Base-by-base conservation (phyloP, 1,140 invertebrate species). In the Aleiodes sp. region DNA sequence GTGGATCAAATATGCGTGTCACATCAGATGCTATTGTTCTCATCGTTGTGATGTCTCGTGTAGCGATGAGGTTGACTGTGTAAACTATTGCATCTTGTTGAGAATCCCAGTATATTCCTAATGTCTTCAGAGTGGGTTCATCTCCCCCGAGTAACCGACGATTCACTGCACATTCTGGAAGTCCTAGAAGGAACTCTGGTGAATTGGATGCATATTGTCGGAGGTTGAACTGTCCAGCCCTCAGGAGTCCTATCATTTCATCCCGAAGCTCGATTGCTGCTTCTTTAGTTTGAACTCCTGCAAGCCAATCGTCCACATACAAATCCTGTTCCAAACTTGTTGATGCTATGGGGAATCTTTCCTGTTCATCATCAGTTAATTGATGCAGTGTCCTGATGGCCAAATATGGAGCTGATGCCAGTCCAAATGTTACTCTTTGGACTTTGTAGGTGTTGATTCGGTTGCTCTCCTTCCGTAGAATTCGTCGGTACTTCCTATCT, bases 401-500 rank as follows among this genome's bases (percentile, higher is more conserved):
- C 14, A 65, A 26, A 19, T 33, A 65, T 16, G 41, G 62, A 8
- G 62, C 19, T 0, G 39, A 2, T 46, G 39, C 26, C 8, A 65
- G 9, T 1, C 62, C 31, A 33, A 65, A 65, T 8, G 64, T 65
- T 12, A 65, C 46, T 1, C 43, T 65, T 14, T 65, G 28, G 26
- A 65, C 16, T 21, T 56, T 29, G 16, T 56, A 65, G 10, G 46
- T 52, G 56, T 46, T 12, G 6, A 35, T 21, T 35, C 19, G 14
- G n/a, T 24, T 24, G 1, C 19, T 19, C 4, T 8, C 31, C 2
- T 26, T 65, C 39, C 62, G 46, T 19, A 60, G 33, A 26, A 85
- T 83, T 65, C 73, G 70, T 60, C 83, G 81, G 68, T 77, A 74
- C 61, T 72, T 68, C 12, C 65, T 24, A 62, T 83, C 77, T 46